Percentiles rank a stretch among this genome's conserved stretches.
phyloP scores from a whole-genome alignment of 2,113 vertebrate genomes.

The Lepisosteus osseus region DNA sequence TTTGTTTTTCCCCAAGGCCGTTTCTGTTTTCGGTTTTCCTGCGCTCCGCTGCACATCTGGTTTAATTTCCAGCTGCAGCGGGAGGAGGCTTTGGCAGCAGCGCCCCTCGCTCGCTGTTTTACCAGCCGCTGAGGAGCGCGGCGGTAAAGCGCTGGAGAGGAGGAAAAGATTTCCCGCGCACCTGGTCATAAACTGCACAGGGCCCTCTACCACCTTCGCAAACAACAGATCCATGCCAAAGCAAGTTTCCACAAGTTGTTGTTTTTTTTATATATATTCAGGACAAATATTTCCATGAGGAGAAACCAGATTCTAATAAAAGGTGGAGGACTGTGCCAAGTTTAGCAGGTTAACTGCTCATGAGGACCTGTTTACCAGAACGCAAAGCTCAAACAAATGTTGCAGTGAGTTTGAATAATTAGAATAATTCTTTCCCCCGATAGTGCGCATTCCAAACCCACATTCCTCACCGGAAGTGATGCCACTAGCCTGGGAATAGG shows the following conservation, averaged over 20 bases:
- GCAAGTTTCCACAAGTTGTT: slow-evolving; percentile 1
- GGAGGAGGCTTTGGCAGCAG: too few species aligned
- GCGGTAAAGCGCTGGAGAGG: neutral
- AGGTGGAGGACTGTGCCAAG: neutral
- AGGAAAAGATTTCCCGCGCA: slow-evolving; percentile 1
- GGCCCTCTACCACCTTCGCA: slow-evolving; percentile 11
- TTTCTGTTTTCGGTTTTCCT: neutral
- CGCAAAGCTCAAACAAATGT: too few species aligned
- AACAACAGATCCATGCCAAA: neutral
- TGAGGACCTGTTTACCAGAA: too few species aligned
- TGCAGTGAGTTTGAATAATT: too few species aligned
- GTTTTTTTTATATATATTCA: neutral
- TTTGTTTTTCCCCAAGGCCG: neutral
- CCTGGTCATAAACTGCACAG: slow-evolving; percentile 26
- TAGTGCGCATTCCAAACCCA: too few species aligned
- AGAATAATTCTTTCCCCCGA: too few species aligned
- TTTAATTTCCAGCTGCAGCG: too few species aligned
- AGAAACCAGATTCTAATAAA: slow-evolving; percentile 1
- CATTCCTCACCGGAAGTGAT: too few species aligned
- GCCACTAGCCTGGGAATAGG: too few species aligned
- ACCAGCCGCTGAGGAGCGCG: neutral
- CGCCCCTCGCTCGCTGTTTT: too few species aligned
- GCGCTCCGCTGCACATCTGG: too few species aligned
- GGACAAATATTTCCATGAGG: slow-evolving; percentile 2
- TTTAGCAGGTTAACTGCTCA: neutral